A percentile compares a stretch with the other conserved stretches of the same genome.
These are phyloP conservation scores for Perca fluviatilis DNA, from an alignment of 2,113 vertebrate genomes.

Conservation along the genomic window DNA sequence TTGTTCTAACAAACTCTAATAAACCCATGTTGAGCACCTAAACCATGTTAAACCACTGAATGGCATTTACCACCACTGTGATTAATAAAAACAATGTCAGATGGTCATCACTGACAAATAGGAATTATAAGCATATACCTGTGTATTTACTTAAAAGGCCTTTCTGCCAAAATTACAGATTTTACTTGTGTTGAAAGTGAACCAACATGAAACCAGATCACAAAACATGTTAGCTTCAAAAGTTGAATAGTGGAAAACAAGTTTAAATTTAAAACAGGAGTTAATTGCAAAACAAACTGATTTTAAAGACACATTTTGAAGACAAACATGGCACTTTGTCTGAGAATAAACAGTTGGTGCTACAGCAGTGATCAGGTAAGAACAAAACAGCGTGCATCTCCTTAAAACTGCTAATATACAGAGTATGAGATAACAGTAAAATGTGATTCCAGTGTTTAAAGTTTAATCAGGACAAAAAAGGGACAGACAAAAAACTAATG, in stretches of 20 bases:
- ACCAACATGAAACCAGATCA: neutral
- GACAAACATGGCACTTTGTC: neutral
- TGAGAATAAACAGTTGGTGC: neutral
- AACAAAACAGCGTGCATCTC: neutral
- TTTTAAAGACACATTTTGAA: neutral
- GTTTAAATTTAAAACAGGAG: neutral
- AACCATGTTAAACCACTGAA: neutral
- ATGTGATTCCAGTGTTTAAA: constrained; percentile 67
- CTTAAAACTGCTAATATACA: neutral
- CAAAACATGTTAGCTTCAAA: neutral
- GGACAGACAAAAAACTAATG: constrained; percentile 25
- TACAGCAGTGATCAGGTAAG: neutral
- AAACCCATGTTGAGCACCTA: too few species aligned
- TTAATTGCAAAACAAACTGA: neutral
- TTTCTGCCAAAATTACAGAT: neutral
- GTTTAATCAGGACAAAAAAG: constrained; percentile 66
- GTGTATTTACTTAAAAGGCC: neutral
- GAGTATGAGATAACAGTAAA: neutral
- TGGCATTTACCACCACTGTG: neutral
- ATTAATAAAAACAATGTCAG: neutral
- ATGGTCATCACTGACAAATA: neutral
- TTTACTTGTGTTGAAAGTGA: neutral
- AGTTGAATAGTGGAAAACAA: neutral
- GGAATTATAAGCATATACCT: neutral
- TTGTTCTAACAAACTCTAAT: too few species aligned